Evolutionary conservation across 2,113 vertebrate species (phyloP).

Genomic region (Vidua macroura): DNA sequence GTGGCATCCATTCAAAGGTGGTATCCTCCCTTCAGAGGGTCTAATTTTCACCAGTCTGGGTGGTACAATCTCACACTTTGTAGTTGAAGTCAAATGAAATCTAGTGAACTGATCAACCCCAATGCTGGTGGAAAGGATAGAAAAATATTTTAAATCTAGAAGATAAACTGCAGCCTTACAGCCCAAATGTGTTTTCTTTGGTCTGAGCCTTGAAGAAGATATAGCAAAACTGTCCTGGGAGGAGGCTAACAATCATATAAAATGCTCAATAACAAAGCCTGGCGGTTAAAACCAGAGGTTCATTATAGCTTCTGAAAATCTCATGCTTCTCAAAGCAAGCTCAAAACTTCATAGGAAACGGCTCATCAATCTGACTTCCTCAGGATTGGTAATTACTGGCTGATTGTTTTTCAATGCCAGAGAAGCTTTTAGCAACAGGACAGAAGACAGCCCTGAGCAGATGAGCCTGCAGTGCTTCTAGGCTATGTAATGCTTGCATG

Average conservation of each 20-base stretch:
- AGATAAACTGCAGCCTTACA: background rate
- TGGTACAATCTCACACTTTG: background rate
- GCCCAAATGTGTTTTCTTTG: fast-evolving
- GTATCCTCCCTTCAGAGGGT: background rate
- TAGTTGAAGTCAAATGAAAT: background rate
- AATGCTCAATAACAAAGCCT: background rate
- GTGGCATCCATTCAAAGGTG: background rate
- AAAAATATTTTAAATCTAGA: background rate
- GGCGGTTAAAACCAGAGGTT: background rate
- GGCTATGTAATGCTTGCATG: fast-evolving
- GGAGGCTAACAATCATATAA: background rate
- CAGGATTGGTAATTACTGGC: background rate
- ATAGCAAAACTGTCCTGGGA: background rate
- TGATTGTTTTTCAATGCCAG: background rate
- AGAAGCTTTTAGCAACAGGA: background rate
- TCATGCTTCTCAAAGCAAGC: background rate
- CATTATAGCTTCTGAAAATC: background rate
- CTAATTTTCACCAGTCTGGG: background rate
- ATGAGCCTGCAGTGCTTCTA: background rate
- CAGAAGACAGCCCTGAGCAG: background rate
- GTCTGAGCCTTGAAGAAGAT: background rate
- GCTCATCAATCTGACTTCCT: background rate
- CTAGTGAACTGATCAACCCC: background rate
- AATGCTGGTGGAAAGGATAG: background rate
- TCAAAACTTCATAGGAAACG: background rate